A percentile compares a stretch with the other conserved stretches of the same genome.
phyloP scores from a whole-genome alignment of 2,888 invertebrate genomes.

The Icerya purchasi region DNA sequence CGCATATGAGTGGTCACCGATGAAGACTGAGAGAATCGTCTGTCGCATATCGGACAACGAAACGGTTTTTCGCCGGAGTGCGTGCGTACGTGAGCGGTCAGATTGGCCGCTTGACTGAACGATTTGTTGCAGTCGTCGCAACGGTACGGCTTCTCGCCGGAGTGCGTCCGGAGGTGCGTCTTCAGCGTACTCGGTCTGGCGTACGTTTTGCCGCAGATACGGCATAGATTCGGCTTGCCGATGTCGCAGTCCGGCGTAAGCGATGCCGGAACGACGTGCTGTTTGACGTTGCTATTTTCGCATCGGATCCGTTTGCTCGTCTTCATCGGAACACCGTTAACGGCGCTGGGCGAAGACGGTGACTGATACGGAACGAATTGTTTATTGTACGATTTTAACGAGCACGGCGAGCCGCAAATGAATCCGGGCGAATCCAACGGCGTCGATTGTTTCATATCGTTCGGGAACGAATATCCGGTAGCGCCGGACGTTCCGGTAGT shows the following conservation, averaged over 20 bases:
- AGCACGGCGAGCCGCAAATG: conserved; percentile 4
- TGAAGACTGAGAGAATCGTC: conserved; percentile 87
- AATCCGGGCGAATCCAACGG: conserved; percentile 26
- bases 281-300: neutral
- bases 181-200: conserved; percentile 90
- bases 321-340: neutral
- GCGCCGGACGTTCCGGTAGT: neutral
- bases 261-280: neutral
- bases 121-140: conserved; percentile 90
- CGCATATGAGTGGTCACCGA: conserved; percentile 97
- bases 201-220: conserved; percentile 90
- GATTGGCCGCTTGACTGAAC: conserved; percentile 93
- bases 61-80: conserved; percentile 98
- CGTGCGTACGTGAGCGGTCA: conserved; percentile 88
- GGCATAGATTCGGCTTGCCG: conserved; percentile 62
- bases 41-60: conserved; percentile 81
- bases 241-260: conserved; percentile 8
- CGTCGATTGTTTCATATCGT: conserved; percentile 17
- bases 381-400: conserved; percentile 13
- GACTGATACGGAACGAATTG: neutral
- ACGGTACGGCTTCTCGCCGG: conserved; percentile 79
- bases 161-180: conserved; percentile 89
- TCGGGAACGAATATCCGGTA: neutral
- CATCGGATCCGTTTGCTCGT: neutral
- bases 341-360: neutral